These are phyloP conservation scores for Austrolebias charrua DNA, from an alignment of 2,797 vertebrate genomes.

Conservation along the genomic window DNA sequence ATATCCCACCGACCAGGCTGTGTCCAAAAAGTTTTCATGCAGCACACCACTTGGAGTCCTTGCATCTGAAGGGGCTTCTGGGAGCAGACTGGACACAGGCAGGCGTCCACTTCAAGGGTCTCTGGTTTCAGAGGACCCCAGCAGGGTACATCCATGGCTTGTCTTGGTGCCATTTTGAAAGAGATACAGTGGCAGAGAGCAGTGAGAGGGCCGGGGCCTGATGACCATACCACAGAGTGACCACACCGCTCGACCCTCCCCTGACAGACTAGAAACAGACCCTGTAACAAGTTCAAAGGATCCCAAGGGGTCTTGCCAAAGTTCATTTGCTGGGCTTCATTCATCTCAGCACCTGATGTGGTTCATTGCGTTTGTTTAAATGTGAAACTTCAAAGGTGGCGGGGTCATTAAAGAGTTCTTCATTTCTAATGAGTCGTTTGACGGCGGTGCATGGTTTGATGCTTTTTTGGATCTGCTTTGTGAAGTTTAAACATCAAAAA, in stretches of 20 bases:
- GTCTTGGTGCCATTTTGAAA: conserved; percentile 75
- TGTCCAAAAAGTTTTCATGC: conserved; percentile 81
- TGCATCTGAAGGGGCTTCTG: conserved; percentile 78
- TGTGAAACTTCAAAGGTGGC: conserved; percentile 66
- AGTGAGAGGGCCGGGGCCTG: conserved; percentile 70
- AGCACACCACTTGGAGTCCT: conserved; percentile 80
- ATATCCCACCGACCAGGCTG: conserved; percentile 73
- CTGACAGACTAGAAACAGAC: conserved; percentile 76
- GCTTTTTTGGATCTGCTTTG: conserved; percentile 1
- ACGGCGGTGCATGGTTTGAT: conserved; percentile 13
- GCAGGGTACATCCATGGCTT: conserved; percentile 88
- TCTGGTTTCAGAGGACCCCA: conserved; percentile 97
- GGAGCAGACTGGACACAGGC: conserved; percentile 83
- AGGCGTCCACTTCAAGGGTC: conserved; percentile 98
- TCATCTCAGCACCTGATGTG: conserved; percentile 71
- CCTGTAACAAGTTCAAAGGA: conserved; percentile 76
- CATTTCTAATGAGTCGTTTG: conserved; percentile 37
- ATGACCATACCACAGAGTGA: conserved; percentile 74
- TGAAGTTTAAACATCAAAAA: not conserved
- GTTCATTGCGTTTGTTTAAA: conserved; percentile 58
- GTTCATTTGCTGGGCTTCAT: conserved; percentile 72
- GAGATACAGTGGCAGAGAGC: conserved; percentile 84
- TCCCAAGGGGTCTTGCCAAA: conserved; percentile 69
- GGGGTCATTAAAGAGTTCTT: conserved; percentile 28
- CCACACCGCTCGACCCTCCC: conserved; percentile 56